Conservation (phyloP, 2,888 invertebrate genomes). For the Callyntrura guangdongensis region DNA sequence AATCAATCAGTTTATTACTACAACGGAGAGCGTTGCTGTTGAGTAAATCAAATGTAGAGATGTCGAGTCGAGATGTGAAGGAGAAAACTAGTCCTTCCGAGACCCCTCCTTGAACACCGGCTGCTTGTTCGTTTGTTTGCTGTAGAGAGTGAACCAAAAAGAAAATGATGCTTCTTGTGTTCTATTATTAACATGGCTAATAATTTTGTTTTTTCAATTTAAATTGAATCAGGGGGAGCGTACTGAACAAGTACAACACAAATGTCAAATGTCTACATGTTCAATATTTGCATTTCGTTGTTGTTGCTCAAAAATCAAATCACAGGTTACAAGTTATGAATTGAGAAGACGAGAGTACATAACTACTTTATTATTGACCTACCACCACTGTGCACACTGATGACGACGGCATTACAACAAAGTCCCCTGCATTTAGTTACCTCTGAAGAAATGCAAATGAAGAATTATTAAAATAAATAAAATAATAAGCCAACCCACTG, state of each 20-base stretch:
- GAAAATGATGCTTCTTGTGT: neutral
- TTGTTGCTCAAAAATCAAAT: neutral
- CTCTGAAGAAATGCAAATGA: conserved; percentile 25
- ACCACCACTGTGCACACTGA: neutral
- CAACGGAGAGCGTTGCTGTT: neutral
- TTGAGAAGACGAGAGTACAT: neutral
- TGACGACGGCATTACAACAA: neutral
- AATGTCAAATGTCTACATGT: conserved; percentile 26
- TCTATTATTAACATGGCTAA: conserved; percentile 43
- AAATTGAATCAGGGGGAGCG: conserved; percentile 31
- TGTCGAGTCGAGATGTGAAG: conserved; percentile 4
- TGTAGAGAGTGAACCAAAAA: neutral
- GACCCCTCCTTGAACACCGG: conserved; percentile 44
- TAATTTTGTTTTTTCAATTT: conserved; percentile 39
- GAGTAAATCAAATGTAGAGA: conserved; percentile 40
- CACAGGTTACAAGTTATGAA: neutral
- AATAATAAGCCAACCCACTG: no score
- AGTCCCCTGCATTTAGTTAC: neutral
- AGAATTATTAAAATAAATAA: conserved; percentile 53
- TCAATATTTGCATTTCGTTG: neutral
- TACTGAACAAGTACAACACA: conserved; percentile 5
- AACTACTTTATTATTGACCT: conserved; percentile 51
- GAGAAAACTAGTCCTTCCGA: conserved; percentile 42
- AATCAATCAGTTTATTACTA: conserved; percentile 48
- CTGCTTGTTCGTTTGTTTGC: neutral